Conservation (phyloP, 2,888 invertebrate genomes). For the Mystacides longicornis region DNA sequence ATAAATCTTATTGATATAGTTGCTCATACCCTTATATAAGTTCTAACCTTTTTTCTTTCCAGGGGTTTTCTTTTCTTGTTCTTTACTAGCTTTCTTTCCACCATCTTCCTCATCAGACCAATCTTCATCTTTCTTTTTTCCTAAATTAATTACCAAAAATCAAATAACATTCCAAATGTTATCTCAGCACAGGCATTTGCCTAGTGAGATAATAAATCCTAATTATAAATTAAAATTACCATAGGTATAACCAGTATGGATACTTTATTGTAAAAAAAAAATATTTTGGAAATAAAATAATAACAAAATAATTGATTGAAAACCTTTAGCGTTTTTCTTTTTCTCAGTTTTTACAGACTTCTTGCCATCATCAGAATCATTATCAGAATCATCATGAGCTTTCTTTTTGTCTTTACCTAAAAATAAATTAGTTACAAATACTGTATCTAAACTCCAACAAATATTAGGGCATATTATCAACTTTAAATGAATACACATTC, state of each 20-base stretch:
- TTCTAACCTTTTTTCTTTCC: conserved; percentile 42
- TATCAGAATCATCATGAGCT: conserved; percentile 31
- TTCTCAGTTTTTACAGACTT: conserved; percentile 33
- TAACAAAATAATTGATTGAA: no score
- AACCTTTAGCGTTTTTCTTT: conserved; percentile 40
- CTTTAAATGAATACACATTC: no score
- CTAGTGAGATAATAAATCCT: no score
- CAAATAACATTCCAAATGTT: no score
- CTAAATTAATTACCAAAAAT: no score
- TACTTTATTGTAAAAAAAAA: no score
- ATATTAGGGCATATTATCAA: no score
- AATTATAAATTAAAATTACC: no score
- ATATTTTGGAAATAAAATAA: no score
- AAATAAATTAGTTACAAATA: background rate
- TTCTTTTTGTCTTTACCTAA: conserved; percentile 44
- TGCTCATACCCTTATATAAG: conserved; percentile 15
- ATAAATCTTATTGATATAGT: background rate
- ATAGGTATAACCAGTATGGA: no score
- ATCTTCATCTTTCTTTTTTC: conserved; percentile 49
- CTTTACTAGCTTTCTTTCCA: conserved; percentile 35
- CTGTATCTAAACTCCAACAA: no score
- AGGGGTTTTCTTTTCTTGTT: conserved; percentile 34
- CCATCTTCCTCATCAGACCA: conserved; percentile 51
- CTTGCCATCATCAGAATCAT: conserved; percentile 38
- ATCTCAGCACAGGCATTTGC: no score